phyloP scores from a whole-genome alignment of 2,113 vertebrate genomes.

The Coptodon rendalli region DNA sequence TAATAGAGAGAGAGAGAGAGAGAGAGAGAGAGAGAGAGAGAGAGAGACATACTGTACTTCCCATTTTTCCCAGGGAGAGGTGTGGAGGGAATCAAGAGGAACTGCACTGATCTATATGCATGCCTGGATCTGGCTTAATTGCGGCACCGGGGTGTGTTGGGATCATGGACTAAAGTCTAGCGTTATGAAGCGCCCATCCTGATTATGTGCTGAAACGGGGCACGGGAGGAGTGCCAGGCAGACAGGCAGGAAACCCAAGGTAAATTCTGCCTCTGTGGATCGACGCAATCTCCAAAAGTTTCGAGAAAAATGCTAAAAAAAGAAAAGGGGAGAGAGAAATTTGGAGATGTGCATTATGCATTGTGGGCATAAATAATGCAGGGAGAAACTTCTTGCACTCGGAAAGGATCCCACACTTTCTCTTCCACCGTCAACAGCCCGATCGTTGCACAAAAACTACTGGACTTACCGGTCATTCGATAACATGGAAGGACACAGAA shows the following conservation, averaged over 20 bases:
- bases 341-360: neutral
- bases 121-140: conserved; percentile 30
- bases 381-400: neutral
- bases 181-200: neutral
- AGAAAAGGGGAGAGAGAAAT: neutral
- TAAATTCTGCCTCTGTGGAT: neutral
- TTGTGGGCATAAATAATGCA: conserved; percentile 21
- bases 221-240: neutral
- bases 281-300: neutral
- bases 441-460: neutral
- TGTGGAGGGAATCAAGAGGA: conserved; percentile 8
- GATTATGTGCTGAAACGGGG: neutral
- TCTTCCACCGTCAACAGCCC: neutral
- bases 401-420: neutral
- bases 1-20: neutral
- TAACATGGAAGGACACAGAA: neutral
- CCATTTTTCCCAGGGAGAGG: neutral
- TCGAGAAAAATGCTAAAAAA: neutral
- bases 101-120: conserved; percentile 41
- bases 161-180: conserved; percentile 8
- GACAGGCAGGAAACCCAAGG: neutral
- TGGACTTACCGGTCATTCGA: neutral
- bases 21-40: neutral
- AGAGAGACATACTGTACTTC: neutral
- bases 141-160: neutral